These are phyloP conservation scores for Sitta carolinensis DNA, from an alignment of 2,797 vertebrate genomes.

Conservation along the genomic window DNA sequence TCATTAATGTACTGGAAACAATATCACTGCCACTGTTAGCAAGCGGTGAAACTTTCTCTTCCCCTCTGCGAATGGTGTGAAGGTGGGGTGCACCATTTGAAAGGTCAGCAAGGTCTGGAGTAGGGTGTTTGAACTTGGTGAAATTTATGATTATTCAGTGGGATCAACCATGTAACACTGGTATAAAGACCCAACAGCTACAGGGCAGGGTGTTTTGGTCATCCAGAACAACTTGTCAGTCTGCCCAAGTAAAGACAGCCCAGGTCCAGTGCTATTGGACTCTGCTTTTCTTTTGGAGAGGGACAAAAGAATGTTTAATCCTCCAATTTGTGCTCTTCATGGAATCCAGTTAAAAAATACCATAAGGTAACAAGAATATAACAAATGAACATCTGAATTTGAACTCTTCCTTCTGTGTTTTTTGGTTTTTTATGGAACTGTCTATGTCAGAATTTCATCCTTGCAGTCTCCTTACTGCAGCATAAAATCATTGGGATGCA, in stretches of 20 bases:
- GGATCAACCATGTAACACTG: neutral
- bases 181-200: neutral
- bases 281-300: neutral
- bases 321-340: neutral
- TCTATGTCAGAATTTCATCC: neutral
- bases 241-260: neutral
- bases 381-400: neutral
- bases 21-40: rapidly evolving
- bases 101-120: neutral
- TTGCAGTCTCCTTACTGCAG: neutral
- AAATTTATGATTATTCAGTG: neutral
- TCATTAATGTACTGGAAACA: neutral
- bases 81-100: rapidly evolving
- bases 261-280: neutral
- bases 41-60: neutral
- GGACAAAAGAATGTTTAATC: neutral
- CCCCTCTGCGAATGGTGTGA: rapidly evolving
- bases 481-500: neutral
- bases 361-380: neutral
- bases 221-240: neutral
- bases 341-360: neutral
- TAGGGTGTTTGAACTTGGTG: neutral
- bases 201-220: neutral
- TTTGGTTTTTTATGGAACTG: neutral
- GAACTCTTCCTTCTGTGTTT: neutral